Percentiles rank a stretch among this genome's conserved stretches.
These are phyloP conservation scores for Syngnathus scovelli DNA, from an alignment of 2,113 vertebrate genomes.

Conservation along the genomic window DNA sequence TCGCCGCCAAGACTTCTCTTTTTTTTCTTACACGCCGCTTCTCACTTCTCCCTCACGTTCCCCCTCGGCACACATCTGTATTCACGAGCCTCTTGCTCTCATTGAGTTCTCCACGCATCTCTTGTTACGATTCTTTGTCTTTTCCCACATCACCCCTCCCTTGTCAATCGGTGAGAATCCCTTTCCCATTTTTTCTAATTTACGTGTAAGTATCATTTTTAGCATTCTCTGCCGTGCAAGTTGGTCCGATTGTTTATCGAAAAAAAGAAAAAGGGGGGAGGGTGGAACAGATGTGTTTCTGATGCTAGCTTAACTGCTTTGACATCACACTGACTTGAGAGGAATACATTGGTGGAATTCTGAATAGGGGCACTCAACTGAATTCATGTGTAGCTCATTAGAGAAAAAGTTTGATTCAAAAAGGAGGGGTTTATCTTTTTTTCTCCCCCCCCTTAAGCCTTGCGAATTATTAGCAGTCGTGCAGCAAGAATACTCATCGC, in stretches of 20 bases:
- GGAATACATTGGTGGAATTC: neutral
- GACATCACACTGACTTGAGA: neutral
- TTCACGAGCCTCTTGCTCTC: neutral
- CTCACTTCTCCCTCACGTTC: neutral
- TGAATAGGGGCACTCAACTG: neutral
- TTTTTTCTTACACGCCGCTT: neutral
- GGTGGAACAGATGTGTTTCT: neutral
- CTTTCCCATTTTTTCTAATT: too few relatives aligned
- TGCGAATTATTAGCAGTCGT: neutral
- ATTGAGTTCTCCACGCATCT: neutral
- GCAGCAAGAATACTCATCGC: neutral
- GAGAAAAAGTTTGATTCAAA: neutral
- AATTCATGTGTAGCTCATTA: neutral
- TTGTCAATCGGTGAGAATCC: conserved; percentile 2
- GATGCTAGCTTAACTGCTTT: neutral
- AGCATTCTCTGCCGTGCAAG: too few relatives aligned
- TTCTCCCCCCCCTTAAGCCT: neutral
- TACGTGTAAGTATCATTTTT: too few relatives aligned
- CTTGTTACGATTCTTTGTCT: neutral
- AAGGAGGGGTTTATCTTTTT: neutral
- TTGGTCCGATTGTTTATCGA: neutral
- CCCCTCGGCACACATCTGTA: conserved; percentile 1
- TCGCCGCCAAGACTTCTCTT: neutral
- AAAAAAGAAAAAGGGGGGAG: neutral
- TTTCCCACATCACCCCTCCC: too few relatives aligned